Conservation (phyloP, 2,797 vertebrate genomes). For the Denticeps clupeoides region DNA sequence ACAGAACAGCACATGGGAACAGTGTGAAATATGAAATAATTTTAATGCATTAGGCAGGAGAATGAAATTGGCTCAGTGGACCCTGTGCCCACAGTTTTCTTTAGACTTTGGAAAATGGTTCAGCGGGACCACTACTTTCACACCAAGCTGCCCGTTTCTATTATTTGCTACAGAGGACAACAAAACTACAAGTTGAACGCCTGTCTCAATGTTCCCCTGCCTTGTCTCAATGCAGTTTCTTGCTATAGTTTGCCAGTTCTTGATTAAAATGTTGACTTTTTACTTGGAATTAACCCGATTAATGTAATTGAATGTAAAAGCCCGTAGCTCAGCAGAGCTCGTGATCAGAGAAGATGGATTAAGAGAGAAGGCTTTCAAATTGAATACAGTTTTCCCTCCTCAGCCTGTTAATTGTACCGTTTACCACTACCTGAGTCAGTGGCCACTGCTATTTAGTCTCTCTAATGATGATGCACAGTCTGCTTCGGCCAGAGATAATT, state of each 20-base stretch:
- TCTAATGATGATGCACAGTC: slow-evolving; percentile 99
- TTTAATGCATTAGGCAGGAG: too few species aligned
- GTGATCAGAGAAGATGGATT: slow-evolving; percentile 99
- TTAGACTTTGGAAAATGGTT: too few species aligned
- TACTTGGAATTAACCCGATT: slow-evolving; percentile 99
- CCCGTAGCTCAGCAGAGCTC: slow-evolving; percentile 83
- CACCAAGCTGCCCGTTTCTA: too few species aligned
- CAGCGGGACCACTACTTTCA: too few species aligned
- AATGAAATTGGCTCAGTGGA: too few species aligned
- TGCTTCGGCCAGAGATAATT: slow-evolving; percentile 94
- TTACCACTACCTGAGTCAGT: slow-evolving; percentile 99
- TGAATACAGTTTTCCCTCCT: slow-evolving; percentile 95
- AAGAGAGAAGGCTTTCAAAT: slow-evolving; percentile 98
- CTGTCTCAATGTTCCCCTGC: slow-evolving; percentile 37
- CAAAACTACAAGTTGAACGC: background rate
- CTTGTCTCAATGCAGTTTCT: slow-evolving; percentile 40
- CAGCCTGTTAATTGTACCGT: slow-evolving; percentile 95
- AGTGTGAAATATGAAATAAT: too few species aligned
- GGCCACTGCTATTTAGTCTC: slow-evolving; percentile 98
- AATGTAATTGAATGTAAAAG: slow-evolving; percentile 99
- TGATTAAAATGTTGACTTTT: slow-evolving; percentile 99
- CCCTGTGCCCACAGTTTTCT: too few species aligned
- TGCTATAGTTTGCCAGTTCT: slow-evolving; percentile 73
- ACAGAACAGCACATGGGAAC: too few species aligned
- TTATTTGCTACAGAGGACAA: background rate